Percentiles rank a stretch among this genome's conserved stretches.
Evolutionary conservation across 2,113 vertebrate genomes (phyloP).

Genomic region (Syngnathus floridae): DNA sequence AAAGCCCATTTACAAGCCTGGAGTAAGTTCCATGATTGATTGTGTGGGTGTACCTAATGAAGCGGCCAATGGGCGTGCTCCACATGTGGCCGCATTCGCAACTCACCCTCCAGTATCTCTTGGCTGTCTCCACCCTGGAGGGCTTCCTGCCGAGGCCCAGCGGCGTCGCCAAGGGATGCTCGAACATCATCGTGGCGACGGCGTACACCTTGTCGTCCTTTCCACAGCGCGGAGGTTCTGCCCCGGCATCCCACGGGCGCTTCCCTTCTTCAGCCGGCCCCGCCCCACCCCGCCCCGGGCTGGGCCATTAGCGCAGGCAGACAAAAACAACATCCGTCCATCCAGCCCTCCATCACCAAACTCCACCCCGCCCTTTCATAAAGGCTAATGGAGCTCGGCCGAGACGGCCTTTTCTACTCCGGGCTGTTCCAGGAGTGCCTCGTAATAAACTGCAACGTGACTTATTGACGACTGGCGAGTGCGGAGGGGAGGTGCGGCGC

Average conservation of each 20-base stretch:
- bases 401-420: conserved; percentile 25
- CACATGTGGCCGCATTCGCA: neutral
- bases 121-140: conserved; percentile 78
- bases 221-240: neutral
- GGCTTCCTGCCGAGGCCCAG: conserved; percentile 71
- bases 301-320: conserved; percentile 46
- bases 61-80: neutral
- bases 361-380: conserved; percentile 41
- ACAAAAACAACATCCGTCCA: conserved; percentile 47
- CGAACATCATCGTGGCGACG: conserved; percentile 48
- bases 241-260: conserved; percentile 19
- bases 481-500: conserved; percentile 14
- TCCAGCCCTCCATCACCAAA: conserved; percentile 47
- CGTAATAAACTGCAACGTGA: conserved; percentile 20
- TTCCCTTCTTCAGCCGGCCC: conserved; percentile 28
- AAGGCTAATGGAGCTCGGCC: conserved; percentile 51
- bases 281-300: conserved; percentile 60
- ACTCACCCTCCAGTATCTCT: conserved; percentile 87
- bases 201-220: neutral
- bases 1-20: no score
- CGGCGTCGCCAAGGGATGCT: conserved; percentile 46
- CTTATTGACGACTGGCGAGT: neutral
- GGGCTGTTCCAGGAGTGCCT: conserved; percentile 14
- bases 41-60: neutral
- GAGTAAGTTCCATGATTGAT: neutral